These are phyloP conservation scores for Theonella swinhoei DNA, from an alignment of 37 sponge, comb jelly and placozoan genomes.

Conservation along the genomic window DNA sequence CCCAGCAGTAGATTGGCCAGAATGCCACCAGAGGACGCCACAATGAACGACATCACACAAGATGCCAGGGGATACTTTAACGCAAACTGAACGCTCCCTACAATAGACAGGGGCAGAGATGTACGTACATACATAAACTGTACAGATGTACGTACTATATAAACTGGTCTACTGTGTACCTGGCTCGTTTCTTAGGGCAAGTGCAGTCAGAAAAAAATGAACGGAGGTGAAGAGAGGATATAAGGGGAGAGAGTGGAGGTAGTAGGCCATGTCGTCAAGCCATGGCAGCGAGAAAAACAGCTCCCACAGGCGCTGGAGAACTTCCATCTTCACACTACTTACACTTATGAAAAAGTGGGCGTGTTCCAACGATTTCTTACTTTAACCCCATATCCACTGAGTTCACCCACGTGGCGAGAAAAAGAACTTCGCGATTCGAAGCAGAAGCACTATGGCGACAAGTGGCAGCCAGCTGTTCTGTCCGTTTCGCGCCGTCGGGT, in stretches of 20 bases:
- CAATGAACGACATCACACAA: constrained; percentile 41
- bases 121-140: background rate
- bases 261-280: constrained; percentile 3
- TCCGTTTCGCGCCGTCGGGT: constrained; percentile 84
- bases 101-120: background rate
- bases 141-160: background rate
- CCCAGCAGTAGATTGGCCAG: constrained; percentile 47
- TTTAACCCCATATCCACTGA: background rate
- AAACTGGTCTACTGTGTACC: constrained; percentile 8
- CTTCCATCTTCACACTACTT: background rate
- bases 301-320: background rate
- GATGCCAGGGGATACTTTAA: constrained; percentile 69
- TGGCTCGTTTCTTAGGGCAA: constrained; percentile 53
- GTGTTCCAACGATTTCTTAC: background rate
- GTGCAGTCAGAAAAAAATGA: constrained; percentile 53
- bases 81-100: constrained; percentile 50
- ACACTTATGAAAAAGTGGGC: background rate
- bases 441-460: constrained; percentile 5
- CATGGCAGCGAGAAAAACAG: constrained; percentile 1
- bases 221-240: constrained; percentile 51
- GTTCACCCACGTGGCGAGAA: background rate
- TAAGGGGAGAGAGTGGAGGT: constrained; percentile 40
- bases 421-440: too few relatives aligned
- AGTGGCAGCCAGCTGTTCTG: constrained; percentile 67
- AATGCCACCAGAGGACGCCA: constrained; percentile 52